Evolutionary conservation across 2,113 vertebrate species (phyloP), one percentile per base, ranked within the genome.

Genomic region (Pithys albifrons): DNA sequence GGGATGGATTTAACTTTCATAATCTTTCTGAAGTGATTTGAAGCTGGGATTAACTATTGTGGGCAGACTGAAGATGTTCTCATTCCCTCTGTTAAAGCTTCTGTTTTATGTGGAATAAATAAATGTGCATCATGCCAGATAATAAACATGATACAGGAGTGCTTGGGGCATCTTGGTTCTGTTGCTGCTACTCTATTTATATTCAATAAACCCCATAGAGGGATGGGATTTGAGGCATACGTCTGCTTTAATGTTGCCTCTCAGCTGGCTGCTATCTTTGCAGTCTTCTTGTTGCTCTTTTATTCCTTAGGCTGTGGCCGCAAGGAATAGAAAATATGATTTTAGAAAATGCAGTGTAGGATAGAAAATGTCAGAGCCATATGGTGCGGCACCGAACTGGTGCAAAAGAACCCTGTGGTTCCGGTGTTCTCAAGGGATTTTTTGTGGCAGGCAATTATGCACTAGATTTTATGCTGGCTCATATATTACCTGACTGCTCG

Each of bases 51-150:
- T 94, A 96, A 86, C 51, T 85, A 74, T 43, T 67, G 76, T 67
- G 69, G 61, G 83, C 83, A 95, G 74, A 70, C 19, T 62, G 67
- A 80, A 85, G 78, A 85, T 88, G 57, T 83, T 95, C 64, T 89
- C 59, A 43, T 97, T 93, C 82, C 31, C 43, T 82, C 55, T 77
- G 20, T 80, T 92, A 84, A 52, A 91, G 39, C 48, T 94, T 80
- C 55, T 93, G 69, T 66, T 92, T 88, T 89, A 89, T 81, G 59
- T 86, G 76, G 37, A 93, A 94, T 77, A 96, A 94, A 95, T 76
- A 94, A 95, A 81, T 67, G 76, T 93, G 61, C n/a, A 62, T 71
- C 72, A 29, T 76, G 59, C 64, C 67, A 81, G 76, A 91, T 88
- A 91, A 86, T 91, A 93, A 95, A 92, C 55, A 74, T 1, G 79